Percentiles rank a stretch among this genome's conserved stretches.
Conservation (phyloP, 2,797 vertebrate species). For the Phalanger gymnotis region DNA sequence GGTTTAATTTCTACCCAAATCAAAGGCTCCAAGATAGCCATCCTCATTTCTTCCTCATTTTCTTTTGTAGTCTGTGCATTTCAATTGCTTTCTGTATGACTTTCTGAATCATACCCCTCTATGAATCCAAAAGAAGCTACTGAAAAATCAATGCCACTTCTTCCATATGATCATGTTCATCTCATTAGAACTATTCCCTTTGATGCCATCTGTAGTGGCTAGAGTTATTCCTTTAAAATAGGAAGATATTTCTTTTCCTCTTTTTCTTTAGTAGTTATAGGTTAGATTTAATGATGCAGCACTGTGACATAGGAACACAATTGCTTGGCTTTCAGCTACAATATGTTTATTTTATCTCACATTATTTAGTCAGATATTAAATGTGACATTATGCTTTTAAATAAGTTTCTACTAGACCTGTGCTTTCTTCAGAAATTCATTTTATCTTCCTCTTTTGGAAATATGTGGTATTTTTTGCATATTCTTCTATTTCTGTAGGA, state of each 20-base stretch:
- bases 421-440: background rate
- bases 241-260: background rate
- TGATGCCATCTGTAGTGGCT: background rate
- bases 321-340: constrained; percentile 18
- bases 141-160: background rate
- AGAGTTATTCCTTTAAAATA: background rate
- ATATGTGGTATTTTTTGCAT: background rate
- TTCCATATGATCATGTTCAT: background rate
- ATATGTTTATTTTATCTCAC: background rate
- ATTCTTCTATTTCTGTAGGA: background rate
- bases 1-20: background rate
- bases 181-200: background rate
- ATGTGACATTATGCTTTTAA: constrained; percentile 4
- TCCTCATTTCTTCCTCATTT: background rate
- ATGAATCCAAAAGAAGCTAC: background rate
- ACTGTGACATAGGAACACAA: background rate
- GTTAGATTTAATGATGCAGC: background rate
- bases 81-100: background rate
- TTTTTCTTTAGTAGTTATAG: background rate
- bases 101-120: constrained; percentile 12
- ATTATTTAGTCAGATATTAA: constrained; percentile 22
- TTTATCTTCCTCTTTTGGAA: constrained; percentile 12
- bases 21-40: background rate
- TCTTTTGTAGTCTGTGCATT: background rate
- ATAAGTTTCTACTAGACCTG: background rate